These are phyloP conservation scores for Seriola rivoliana DNA, from an alignment of 2,113 vertebrate species.

Conservation along the genomic window DNA sequence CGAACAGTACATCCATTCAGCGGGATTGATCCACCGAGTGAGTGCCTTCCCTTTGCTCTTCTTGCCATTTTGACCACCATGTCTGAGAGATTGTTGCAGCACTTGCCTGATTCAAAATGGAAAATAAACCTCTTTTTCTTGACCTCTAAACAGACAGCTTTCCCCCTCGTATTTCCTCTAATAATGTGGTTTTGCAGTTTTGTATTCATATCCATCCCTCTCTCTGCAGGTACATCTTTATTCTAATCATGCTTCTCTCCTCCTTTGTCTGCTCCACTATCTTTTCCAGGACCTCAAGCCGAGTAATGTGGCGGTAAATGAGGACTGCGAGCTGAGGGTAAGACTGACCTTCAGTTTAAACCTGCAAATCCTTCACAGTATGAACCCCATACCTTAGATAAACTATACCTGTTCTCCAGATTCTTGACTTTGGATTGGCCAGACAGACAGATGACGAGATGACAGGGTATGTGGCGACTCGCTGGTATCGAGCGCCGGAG, in stretches of 20 bases:
- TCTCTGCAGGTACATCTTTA: background rate
- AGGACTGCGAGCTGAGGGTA: slow-evolving; percentile 97
- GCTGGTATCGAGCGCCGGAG: slow-evolving; percentile 98
- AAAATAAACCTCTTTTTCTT: background rate
- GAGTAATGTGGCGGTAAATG: slow-evolving; percentile 97
- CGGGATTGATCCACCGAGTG: slow-evolving; percentile 97
- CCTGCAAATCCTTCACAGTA: background rate
- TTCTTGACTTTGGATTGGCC: slow-evolving; percentile 97
- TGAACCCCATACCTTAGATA: background rate
- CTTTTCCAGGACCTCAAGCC: slow-evolving; percentile 92
- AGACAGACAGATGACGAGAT: slow-evolving; percentile 98
- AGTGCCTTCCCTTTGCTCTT: slow-evolving; percentile 73
- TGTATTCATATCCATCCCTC: background rate
- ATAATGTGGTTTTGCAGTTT: background rate
- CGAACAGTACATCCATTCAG: slow-evolving; percentile 96
- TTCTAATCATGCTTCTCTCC: slow-evolving; percentile 14
- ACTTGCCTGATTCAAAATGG: background rate
- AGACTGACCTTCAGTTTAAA: slow-evolving; percentile 34
- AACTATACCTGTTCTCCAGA: slow-evolving; percentile 79
- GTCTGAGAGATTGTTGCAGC: background rate
- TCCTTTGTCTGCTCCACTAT: slow-evolving; percentile 3
- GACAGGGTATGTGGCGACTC: slow-evolving; percentile 97
- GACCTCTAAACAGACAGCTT: background rate
- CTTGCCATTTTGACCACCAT: slow-evolving; percentile 15
- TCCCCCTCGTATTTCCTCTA: background rate